These are phyloP conservation scores for Eumerus sabulonum DNA, from an alignment of 2,888 invertebrate species.

Conservation along the genomic window DNA sequence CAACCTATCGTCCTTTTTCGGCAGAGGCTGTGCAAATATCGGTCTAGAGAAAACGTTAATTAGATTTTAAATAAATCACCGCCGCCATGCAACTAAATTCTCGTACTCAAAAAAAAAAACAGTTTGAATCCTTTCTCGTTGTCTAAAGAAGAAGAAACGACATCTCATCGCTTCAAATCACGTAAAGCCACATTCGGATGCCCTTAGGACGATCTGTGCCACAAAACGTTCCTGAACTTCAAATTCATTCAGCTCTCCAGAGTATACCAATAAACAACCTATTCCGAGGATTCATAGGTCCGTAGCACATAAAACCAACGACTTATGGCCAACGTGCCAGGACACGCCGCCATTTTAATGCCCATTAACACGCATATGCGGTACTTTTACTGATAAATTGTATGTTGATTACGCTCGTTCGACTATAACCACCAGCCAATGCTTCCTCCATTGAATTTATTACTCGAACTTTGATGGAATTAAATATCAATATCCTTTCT, in stretches of 20 bases:
- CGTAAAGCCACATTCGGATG: too few species aligned
- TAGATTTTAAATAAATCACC: too few species aligned
- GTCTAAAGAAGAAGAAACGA: too few species aligned
- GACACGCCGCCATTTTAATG: slow-evolving; percentile 53
- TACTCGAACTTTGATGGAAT: slow-evolving; percentile 56
- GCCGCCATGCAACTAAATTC: too few species aligned
- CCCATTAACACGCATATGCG: slow-evolving; percentile 63
- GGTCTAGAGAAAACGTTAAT: too few species aligned
- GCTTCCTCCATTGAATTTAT: slow-evolving; percentile 46
- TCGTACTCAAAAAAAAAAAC: too few species aligned
- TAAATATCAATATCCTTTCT: slow-evolving; percentile 51
- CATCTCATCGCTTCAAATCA: too few species aligned
- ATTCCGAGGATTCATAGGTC: slow-evolving; percentile 33
- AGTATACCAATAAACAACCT: slow-evolving; percentile 35
- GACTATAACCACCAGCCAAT: slow-evolving; percentile 27
- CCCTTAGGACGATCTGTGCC: too few species aligned
- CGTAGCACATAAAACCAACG: slow-evolving; percentile 28
- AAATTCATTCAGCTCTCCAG: slow-evolving; percentile 28
- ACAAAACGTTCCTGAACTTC: slow-evolving; percentile 7
- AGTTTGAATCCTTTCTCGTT: too few species aligned
- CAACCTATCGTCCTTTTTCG: too few species aligned
- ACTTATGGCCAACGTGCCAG: slow-evolving; percentile 9
- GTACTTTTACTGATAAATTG: slow-evolving; percentile 53
- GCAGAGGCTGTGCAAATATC: too few species aligned
- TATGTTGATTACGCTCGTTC: slow-evolving; percentile 48